A percentile compares a stretch with the other conserved stretches of the same genome.
Evolutionary conservation across 2,797 vertebrate genomes (phyloP).

Genomic region (Gadopsis marmoratus): DNA sequence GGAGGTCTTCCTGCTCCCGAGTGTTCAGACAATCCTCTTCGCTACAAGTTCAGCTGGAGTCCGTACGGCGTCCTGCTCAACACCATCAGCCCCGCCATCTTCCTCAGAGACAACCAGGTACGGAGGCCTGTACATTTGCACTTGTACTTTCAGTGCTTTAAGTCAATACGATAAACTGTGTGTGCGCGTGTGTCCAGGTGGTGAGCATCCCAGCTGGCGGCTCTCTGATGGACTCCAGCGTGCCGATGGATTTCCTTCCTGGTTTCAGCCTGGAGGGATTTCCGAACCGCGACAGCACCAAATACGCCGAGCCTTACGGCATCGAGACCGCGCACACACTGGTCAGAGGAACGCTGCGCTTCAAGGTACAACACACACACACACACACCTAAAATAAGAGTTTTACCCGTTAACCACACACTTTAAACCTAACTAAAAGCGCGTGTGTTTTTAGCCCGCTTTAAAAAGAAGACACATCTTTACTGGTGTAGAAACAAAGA

Average conservation of each 20-base stretch:
- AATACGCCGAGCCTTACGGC: constrained; percentile 90
- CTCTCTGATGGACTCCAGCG: constrained; percentile 87
- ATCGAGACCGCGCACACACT: constrained; percentile 92
- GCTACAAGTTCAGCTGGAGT: constrained; percentile 99
- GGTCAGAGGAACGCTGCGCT: constrained; percentile 94
- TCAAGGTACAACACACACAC: constrained; percentile 83
- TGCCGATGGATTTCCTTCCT: constrained; percentile 91
- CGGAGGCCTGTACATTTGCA: not conserved
- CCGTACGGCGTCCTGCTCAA: constrained; percentile 93
- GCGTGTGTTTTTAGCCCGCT: too few species aligned
- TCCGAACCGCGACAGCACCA: constrained; percentile 96
- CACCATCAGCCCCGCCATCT: constrained; percentile 90
- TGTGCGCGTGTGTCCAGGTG: constrained; percentile 78
- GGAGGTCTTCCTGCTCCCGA: constrained; percentile 95
- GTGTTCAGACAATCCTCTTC: constrained; percentile 94
- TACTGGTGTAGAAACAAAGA: not conserved
- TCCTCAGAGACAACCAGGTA: constrained; percentile 91
- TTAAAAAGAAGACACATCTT: not conserved
- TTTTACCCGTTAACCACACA: too few species aligned
- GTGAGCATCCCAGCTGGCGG: constrained; percentile 89
- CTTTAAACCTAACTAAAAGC: too few species aligned
- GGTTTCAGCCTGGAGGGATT: constrained; percentile 96
- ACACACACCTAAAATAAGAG: not conserved
- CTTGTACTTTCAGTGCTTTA: not conserved
- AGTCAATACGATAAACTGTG: not conserved